Conservation (phyloP, 2,797 vertebrate species). For the Salarias fasciatus region DNA sequence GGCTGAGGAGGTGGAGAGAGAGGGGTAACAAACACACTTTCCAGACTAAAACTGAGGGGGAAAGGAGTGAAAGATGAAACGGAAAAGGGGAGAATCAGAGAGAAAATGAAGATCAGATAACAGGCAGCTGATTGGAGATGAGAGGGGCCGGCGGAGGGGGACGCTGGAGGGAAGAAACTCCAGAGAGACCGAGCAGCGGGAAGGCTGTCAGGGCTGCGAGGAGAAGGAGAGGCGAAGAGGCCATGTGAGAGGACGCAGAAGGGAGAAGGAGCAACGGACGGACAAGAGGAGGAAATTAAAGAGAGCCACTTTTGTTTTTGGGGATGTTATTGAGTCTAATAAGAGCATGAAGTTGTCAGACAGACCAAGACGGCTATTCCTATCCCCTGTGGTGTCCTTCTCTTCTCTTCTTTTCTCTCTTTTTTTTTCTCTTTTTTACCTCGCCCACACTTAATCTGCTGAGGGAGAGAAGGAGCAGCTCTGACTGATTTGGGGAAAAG, state of each 20-base stretch:
- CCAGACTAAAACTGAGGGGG: constrained; percentile 34
- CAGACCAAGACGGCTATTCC: constrained; percentile 23
- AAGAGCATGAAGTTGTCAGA: constrained; percentile 52
- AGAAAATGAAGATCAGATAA: constrained; percentile 52
- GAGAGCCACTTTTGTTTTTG: constrained; percentile 44
- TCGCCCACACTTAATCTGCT: constrained; percentile 57
- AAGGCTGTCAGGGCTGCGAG: constrained; percentile 24
- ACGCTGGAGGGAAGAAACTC: constrained; percentile 25
- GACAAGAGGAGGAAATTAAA: constrained; percentile 28
- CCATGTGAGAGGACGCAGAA: not conserved
- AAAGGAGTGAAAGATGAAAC: constrained; percentile 16
- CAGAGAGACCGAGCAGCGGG: constrained; percentile 33
- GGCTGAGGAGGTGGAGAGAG: constrained; percentile 9
- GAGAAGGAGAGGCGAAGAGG: constrained; percentile 5
- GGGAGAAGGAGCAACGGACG: constrained; percentile 11
- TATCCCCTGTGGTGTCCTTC: constrained; percentile 44
- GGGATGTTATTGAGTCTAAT: constrained; percentile 61
- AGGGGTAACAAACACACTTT: constrained; percentile 31
- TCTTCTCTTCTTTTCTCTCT: constrained; percentile 32
- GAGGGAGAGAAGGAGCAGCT: constrained; percentile 19
- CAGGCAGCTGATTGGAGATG: constrained; percentile 38
- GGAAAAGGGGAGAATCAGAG: constrained; percentile 5
- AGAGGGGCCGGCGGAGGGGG: constrained; percentile 16
- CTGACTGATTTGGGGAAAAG: constrained; percentile 34
- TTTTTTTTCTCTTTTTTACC: constrained; percentile 39